Evolutionary conservation across 2,888 invertebrate species (phyloP), one percentile per base, ranked within the genome.

Genomic region (Gerosis bhagava): DNA sequence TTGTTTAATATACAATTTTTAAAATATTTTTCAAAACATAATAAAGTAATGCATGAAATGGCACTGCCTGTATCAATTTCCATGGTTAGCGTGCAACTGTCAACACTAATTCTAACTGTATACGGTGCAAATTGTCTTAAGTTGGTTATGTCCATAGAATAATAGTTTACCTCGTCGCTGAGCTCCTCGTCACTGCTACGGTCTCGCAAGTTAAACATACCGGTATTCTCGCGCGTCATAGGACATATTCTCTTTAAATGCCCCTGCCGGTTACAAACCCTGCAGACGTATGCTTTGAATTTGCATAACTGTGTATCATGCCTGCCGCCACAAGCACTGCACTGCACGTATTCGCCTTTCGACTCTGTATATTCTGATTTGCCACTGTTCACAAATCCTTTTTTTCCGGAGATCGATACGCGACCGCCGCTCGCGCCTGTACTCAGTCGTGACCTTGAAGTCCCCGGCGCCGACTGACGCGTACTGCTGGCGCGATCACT

Each of bases 101-200:
- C n/a, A n/a, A n/a, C n/a, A n/a, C n/a, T n/a, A n/a, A n/a, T n/a
- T n/a, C n/a, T n/a, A n/a, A n/a, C n/a, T n/a, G n/a, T n/a, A n/a
- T n/a, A n/a, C n/a, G n/a, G n/a, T n/a, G n/a, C n/a, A n/a, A n/a
- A n/a, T n/a, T n/a, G n/a, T n/a, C n/a, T n/a, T n/a, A n/a, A n/a
- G n/a, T n/a, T n/a, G n/a, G n/a, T n/a, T n/a, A n/a, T n/a, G n/a
- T n/a, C n/a, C n/a, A 49, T 17, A 49, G 16, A 37, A 49, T 46
- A 17, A 36, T 39, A 26, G 40, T 34, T 35, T 54, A 31, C 34
- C 58, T 46, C 3, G 48, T 46, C 1, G 56, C 49, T 34, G 6
- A 2, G 12, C 34, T 34, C 1, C 10, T 7, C 11, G 17, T 7
- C 5, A 3, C 8, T 5, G 24, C 5, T 5, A 5, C 5, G n/a